These are phyloP conservation scores for Drosophila dunni DNA, from an alignment of 1,140 invertebrate species.

Conservation along the genomic window DNA sequence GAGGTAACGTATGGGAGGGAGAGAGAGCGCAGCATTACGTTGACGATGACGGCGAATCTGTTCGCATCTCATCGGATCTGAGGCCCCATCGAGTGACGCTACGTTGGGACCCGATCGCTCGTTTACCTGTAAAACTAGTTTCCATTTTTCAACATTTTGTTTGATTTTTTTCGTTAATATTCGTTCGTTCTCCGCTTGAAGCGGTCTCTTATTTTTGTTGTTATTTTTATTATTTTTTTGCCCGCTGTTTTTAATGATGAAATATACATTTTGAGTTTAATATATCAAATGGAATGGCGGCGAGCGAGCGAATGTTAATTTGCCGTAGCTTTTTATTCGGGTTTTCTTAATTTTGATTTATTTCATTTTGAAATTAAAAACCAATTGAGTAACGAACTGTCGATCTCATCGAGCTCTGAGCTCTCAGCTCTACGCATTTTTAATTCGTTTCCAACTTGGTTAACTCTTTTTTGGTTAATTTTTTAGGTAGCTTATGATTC, in stretches of 20 bases:
- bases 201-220: slow-evolving; percentile 20
- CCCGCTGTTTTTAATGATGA: slow-evolving; percentile 77
- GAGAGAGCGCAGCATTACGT: slow-evolving; percentile 33
- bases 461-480: slow-evolving; percentile 6
- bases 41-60: slow-evolving; percentile 65
- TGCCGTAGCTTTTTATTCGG: slow-evolving; percentile 43
- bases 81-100: slow-evolving; percentile 36
- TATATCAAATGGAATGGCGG: slow-evolving; percentile 78
- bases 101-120: slow-evolving; percentile 7
- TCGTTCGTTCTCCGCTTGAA: slow-evolving; percentile 68
- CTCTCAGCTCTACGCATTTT: slow-evolving; percentile 50
- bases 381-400: slow-evolving; percentile 76
- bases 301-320: slow-evolving; percentile 71
- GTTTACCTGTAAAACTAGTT: slow-evolving; percentile 82
- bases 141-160: slow-evolving; percentile 64
- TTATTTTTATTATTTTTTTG: slow-evolving; percentile 46
- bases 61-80: slow-evolving; percentile 73
- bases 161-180: slow-evolving; percentile 13
- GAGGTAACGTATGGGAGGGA: neutral
- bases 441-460: slow-evolving; percentile 49
- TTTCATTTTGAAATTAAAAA: slow-evolving; percentile 82
- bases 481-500: slow-evolving; percentile 64
- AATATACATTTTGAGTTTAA: slow-evolving; percentile 84
- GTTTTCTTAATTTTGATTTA: slow-evolving; percentile 79
- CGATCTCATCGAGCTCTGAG: slow-evolving; percentile 50